A percentile compares a stretch with the other conserved stretches of the same genome.
These are phyloP conservation scores for Fregetta grallaria DNA, from an alignment of 2,113 vertebrate species.

Conservation along the genomic window DNA sequence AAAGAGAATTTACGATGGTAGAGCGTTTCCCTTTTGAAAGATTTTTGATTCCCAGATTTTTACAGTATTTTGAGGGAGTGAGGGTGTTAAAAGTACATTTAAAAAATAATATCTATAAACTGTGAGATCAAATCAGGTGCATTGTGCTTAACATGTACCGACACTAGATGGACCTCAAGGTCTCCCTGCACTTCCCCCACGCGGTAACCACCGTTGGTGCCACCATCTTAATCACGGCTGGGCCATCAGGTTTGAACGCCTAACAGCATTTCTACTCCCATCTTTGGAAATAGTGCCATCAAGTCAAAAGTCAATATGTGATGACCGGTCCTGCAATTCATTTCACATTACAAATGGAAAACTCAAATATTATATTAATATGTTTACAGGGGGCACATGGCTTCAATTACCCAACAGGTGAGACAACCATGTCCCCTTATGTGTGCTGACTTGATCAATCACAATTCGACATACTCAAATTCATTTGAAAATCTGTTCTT, in stretches of 20 bases:
- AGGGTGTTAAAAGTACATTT: not conserved
- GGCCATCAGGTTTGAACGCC: not conserved
- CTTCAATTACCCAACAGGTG: not conserved
- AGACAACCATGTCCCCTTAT: not conserved
- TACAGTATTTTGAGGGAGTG: accelerated
- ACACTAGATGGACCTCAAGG: not conserved
- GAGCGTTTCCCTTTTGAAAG: not conserved
- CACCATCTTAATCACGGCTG: accelerated
- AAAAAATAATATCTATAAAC: accelerated
- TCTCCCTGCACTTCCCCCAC: not conserved
- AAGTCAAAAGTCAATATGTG: not conserved
- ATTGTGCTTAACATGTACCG: not conserved
- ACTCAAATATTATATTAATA: too few relatives aligned
- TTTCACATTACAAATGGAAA: not conserved
- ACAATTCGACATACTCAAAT: not conserved
- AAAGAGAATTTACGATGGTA: not conserved
- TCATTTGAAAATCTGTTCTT: not conserved
- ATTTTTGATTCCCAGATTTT: not conserved
- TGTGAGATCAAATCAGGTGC: not conserved
- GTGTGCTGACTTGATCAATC: not conserved
- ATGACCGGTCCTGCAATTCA: not conserved
- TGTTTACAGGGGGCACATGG: not conserved
- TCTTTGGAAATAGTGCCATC: not conserved
- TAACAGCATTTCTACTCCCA: not conserved
- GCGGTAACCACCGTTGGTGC: not conserved